Base-by-base conservation (phyloP, 35 echinoderm and acorn worm genomes). In the Holothuria glaberrima region DNA sequence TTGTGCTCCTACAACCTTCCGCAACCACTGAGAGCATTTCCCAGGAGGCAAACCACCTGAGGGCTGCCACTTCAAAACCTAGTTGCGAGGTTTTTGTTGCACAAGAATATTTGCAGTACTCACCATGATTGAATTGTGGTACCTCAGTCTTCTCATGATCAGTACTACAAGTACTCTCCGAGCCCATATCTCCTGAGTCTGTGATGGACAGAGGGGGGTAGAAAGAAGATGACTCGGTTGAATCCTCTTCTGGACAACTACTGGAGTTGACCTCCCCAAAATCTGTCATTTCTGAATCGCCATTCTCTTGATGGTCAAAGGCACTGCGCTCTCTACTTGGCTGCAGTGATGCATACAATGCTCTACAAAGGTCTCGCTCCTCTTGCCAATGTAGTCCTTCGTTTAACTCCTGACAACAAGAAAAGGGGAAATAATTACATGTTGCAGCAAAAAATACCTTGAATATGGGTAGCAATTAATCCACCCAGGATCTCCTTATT, bases 321-420 rank as follows among this genome's bases (percentile, higher is more conserved):
- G 30, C 85, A 70, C 59, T 35, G 52, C 80, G 52, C 25, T 87
- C 85, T 50, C 26, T 69, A 41, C 21, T 69, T 12, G 85, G 61
- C 57, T 92, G 91, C 30, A 96, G 88, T 31, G 94, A 96, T 33
- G 91, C 91, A 74, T 96, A 93, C 36, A 96, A 80, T 46, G 94
- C 94, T 77, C 73, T 83, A 71, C 87, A 75, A 12, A 96, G 91
- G 44, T 92, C 94, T 28, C 91, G 67, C 68, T 96, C 94, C 75
- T 96, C 94, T 58, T 96, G 90, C 94, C 94, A 96, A 52, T 93
- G 88, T 54, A 96, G 71, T 35, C 94, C 94, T 62, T 96, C 94
- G 78, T 96, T 93, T 46, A 54, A 90, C 54, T 96, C 94, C 94
- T 96, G n/a, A 14, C 78, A 84, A 34, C 75, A 58, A 20, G 0